A percentile compares a stretch with the other conserved stretches of the same genome.
These are phyloP conservation scores for Hypomecis punctinalis DNA, from an alignment of 2,888 invertebrate species.

Conservation along the genomic window DNA sequence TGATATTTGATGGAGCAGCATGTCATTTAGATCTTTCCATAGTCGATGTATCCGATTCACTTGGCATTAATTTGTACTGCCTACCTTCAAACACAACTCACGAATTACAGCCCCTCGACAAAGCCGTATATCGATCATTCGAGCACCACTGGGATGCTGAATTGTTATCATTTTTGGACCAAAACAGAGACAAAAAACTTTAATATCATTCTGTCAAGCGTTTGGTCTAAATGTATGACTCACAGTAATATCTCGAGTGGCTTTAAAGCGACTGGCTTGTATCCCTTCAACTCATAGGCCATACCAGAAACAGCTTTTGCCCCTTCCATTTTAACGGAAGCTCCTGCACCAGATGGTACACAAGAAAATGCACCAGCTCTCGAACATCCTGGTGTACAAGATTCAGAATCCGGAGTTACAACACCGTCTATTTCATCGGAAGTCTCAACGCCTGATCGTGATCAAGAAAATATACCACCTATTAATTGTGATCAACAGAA, in stretches of 20 bases:
- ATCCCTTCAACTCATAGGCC: neutral
- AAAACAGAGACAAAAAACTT: constrained; percentile 21
- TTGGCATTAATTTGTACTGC: constrained; percentile 19
- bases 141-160: constrained; percentile 35
- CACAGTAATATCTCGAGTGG: neutral
- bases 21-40: too few species aligned
- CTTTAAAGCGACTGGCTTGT: constrained; percentile 3
- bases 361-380: too few species aligned
- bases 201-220: constrained; percentile 18
- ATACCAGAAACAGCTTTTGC: constrained; percentile 9
- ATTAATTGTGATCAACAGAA: too few species aligned
- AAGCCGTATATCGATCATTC: constrained; percentile 7
- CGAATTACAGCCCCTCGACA: constrained; percentile 1
- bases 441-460: too few species aligned
- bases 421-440: too few species aligned
- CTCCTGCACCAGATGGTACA: too few species aligned
- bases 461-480: too few species aligned
- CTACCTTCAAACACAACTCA: constrained; percentile 30
- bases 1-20: constrained; percentile 46
- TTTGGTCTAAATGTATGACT: constrained; percentile 17
- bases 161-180: too few species aligned
- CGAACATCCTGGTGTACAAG: too few species aligned
- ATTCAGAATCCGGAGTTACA: too few species aligned
- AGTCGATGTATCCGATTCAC: too few species aligned
- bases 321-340: too few species aligned